A percentile compares a stretch with the other conserved stretches of the same genome.
Evolutionary conservation across 2,797 vertebrate species (phyloP).

Genomic region (Notolabrus celidotus): DNA sequence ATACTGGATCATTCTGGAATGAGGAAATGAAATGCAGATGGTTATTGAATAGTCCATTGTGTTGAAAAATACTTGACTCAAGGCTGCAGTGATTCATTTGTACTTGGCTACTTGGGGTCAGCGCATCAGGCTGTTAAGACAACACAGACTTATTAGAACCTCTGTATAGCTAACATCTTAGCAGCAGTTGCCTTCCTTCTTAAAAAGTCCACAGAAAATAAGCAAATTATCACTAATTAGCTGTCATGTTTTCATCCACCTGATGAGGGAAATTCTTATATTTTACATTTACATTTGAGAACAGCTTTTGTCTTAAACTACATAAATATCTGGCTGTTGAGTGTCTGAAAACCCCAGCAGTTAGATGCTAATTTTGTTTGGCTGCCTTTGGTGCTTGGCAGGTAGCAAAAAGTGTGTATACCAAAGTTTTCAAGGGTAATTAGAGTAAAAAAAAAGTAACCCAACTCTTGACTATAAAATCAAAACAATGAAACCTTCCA

Average conservation of each 20-base stretch:
- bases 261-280: not conserved
- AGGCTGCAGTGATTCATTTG: not conserved
- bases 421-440: not conserved
- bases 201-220: too few relatives aligned
- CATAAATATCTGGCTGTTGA: not conserved
- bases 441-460: not conserved
- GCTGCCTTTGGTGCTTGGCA: not conserved
- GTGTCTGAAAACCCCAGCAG: not conserved
- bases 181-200: too few relatives aligned
- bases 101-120: not conserved
- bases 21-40: constrained; percentile 25
- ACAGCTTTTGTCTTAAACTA: not conserved
- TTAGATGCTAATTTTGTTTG: not conserved
- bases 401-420: not conserved
- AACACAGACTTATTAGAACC: not conserved
- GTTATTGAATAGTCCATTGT: not conserved
- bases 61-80: not conserved
- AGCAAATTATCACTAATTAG: too few relatives aligned
- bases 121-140: not conserved
- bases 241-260: not conserved
- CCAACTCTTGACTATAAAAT: not conserved
- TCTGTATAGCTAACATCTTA: not conserved
- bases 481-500: not conserved
- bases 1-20: constrained; percentile 19
- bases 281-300: not conserved